Evolutionary conservation across 1,140 invertebrate species (phyloP), one percentile per base, ranked within the genome.

Genomic region (Musca domestica): DNA sequence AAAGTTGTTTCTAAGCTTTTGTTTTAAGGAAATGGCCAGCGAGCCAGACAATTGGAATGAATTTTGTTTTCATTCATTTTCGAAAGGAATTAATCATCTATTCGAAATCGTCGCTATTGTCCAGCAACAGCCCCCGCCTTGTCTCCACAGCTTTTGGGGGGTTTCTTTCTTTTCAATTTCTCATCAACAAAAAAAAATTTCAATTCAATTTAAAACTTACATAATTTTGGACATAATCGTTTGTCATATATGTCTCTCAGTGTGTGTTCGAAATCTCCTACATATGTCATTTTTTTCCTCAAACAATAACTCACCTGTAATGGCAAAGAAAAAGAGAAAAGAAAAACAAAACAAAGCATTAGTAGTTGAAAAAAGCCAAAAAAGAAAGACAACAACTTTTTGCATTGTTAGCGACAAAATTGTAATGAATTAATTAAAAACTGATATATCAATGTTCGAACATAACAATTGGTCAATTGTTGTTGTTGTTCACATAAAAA

Each of bases 291-390:
- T 41, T 41, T 41, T 30, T 41, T 41, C 34, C 34, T 41, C 34
- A 41, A 56, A 56, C 52, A 23, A 56, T 56, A 56, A 56, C 52
- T 56, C 52, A 56, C 52, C 52, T 56, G 52, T 27, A 56, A 56
- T 27, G 34, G 34, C 12, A 56, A 27, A 54, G 51, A 54, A n/a
- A 54, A 54, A 6, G 23, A 14, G 17, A 15, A 56, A 56, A 56
- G 15, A 25, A 3, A 54, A 23, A n/a, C 12, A 52, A 52, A 52
- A 10, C 22, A 41, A n/a, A n/a, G n/a, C n/a, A n/a, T n/a, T n/a
- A n/a, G 25, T 12, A 27, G 23, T 56, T 27, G 15, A 27, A n/a
- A 15, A 30, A 15, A 10, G 22, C 25, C 6, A 25, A 25, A 23
- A 22, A 23, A 52, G 9, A 22, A 17, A 52, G 17, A 22, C 1